Percentiles rank a stretch among this genome's conserved stretches.
Evolutionary conservation across 2,797 vertebrate genomes (phyloP).

Genomic region (Coilia nasus): DNA sequence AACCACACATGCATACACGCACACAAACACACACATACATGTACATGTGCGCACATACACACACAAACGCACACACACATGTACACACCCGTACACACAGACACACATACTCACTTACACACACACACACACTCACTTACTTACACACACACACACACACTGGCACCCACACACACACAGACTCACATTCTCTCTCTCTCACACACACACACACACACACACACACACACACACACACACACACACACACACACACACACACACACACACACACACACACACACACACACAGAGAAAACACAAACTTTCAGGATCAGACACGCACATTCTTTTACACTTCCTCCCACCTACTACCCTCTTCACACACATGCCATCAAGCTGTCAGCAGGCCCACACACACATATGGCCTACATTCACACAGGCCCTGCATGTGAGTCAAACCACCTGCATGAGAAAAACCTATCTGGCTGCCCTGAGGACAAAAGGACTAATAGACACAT

Average conservation of each 20-base stretch:
- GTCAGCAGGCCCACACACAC: conserved; percentile 8
- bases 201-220: background rate
- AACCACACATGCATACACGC: background rate
- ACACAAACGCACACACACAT: background rate
- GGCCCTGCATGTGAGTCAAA: background rate
- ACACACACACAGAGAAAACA: background rate
- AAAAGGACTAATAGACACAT: background rate
- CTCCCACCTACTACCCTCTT: background rate
- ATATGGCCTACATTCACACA: background rate
- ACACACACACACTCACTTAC: background rate
- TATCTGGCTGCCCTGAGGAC: background rate
- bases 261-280: background rate
- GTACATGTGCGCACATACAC: background rate
- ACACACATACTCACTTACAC: conserved; percentile 34
- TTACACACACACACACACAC: background rate
- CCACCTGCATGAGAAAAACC: background rate
- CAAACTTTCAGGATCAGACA: background rate
- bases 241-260: background rate
- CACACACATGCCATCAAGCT: background rate
- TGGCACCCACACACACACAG: background rate
- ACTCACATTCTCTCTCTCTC: background rate
- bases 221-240: background rate
- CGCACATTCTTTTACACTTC: background rate
- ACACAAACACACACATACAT: background rate
- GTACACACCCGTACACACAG: background rate